Evolutionary conservation across 2,113 vertebrate species (phyloP), one percentile per base, ranked within the genome.

Genomic region (Rhinoderma darwinii): DNA sequence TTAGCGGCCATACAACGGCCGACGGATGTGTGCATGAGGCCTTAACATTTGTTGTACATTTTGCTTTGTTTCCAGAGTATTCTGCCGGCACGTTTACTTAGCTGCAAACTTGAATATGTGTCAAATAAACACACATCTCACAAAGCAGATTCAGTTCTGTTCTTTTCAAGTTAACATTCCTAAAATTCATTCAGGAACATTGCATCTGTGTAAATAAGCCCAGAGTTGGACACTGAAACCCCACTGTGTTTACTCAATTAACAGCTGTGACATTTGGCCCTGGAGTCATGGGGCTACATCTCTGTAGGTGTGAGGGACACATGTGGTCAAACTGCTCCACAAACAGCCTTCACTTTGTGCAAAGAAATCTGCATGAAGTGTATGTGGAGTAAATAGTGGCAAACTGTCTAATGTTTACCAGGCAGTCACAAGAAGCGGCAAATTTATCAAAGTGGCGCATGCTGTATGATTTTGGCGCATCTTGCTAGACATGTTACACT

Each of bases 131-230:
- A 82, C 35, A 51, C 12, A 1, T 56, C 87, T 22, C 44, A 39
- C 87, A 11, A 84, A 0, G 14, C 37, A 70, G 79, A 87, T 32
- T 61, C 41, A 37, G 76, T 79, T 79, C 51, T 91, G 87, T 92
- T 92, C 89, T 92, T 92, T 94, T 91, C 84, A 82, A 82, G 86
- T 92, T 91, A 90, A 89, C 93, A 94, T 95, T 95, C 94, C 93
- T 94, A 91, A 92, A 92, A 93, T 94, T 92, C 93, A 93, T 93
- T 94, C 94, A 94, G 95, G 94, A 95, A 92, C 91, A 92, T 92
- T 93, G 93, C 92, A 94, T 92, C 95, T 96, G 94, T 95, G 90
- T 95, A 95, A 95, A 96, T 95, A 96, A 95, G 91, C 90, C 82
- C 88, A 84, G 78, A 68, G 89, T 89, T 92, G 91, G 91, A 94